Base-by-base conservation (phyloP, 2,797 vertebrate species). In the Leptatherina wallacei region DNA sequence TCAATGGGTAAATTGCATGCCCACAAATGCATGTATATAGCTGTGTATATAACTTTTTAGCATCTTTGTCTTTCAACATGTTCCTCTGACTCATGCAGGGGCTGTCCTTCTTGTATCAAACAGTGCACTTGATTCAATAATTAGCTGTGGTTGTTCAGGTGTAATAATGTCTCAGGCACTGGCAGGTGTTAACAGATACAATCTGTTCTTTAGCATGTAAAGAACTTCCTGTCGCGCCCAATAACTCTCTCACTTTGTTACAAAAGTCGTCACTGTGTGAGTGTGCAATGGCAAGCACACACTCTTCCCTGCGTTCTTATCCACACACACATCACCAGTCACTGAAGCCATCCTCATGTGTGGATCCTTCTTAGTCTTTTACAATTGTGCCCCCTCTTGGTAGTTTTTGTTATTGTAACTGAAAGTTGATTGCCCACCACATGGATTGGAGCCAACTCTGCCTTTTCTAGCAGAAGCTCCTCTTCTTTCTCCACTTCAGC, bases 301-400 rank as follows among this genome's bases (percentile, higher is more conserved):
- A 71, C 61, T 60, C 40, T 16, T 44, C 16, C 16, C n/a, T 38
- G 70, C 59, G 49, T 27, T 22, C 42, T 44, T 29, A 44, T n/a
- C 8, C 20, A 22, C 42, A 61, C 32, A 64, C 40, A 57, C 5
- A 52, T 62, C 61, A 11, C 30, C 20, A 44, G 27, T 35, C 9
- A 42, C 38, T 75, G 61, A 42, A 47, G 42, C n/a, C 33, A 5
- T 61, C 44, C 38, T 27, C 32, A 47, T 29, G n/a, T 58, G 58
- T 75, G 35, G 64, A 35, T 75, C 16, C 35, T 52, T 27, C 24
- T 35, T 67, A 73, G 66, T 69, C 78, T 80, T 92, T 91, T 92
- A 88, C 88, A 90, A 92, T 82, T 77, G 88, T 92, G 92, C 91
- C 90, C 88, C 91, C 92, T 91, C 69, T 90, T 91, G 93, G 89